Conservation (phyloP, 2,888 invertebrate species). For the Melanotus villosus region DNA sequence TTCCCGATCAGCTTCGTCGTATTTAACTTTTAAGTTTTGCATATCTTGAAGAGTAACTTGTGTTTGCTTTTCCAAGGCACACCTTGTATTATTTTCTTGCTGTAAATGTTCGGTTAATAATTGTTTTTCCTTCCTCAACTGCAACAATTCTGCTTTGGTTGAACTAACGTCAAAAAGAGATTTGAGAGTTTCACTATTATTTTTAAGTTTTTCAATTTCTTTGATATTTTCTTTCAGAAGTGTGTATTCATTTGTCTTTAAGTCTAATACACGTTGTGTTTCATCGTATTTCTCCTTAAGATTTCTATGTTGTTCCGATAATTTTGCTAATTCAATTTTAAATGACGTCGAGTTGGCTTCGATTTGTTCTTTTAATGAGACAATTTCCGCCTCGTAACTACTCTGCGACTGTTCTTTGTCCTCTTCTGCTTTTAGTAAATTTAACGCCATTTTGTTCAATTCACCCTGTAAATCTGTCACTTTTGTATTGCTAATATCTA, state of each 20-base stretch:
- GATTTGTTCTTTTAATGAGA: slow-evolving; percentile 59
- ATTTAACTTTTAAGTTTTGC: slow-evolving; percentile 71
- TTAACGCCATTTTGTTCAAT: slow-evolving; percentile 64
- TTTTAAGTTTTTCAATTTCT: slow-evolving; percentile 66
- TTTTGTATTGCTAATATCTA: slow-evolving; percentile 64
- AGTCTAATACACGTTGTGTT: slow-evolving; percentile 62
- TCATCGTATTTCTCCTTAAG: slow-evolving; percentile 63
- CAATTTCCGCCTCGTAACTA: slow-evolving; percentile 63
- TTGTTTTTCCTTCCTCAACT: slow-evolving; percentile 71
- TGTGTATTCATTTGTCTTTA: slow-evolving; percentile 66
- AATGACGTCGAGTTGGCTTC: slow-evolving; percentile 58
- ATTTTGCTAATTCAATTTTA: slow-evolving; percentile 68
- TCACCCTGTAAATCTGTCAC: slow-evolving; percentile 63
- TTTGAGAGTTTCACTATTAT: slow-evolving; percentile 63
- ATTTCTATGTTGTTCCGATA: slow-evolving; percentile 68
- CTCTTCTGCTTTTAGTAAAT: slow-evolving; percentile 64
- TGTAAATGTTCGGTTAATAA: slow-evolving; percentile 67
- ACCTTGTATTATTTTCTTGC: slow-evolving; percentile 67
- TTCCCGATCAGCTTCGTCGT: slow-evolving; percentile 77
- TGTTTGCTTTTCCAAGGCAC: slow-evolving; percentile 67
- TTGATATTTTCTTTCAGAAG: slow-evolving; percentile 70
- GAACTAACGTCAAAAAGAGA: slow-evolving; percentile 71
- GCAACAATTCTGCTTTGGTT: slow-evolving; percentile 73
- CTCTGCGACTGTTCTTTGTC: slow-evolving; percentile 66
- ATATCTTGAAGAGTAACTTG: slow-evolving; percentile 70